A percentile compares a stretch with the other conserved stretches of the same genome.
Evolutionary conservation across 2,797 vertebrate genomes (phyloP).

Genomic region (Rhabdophis nuchalis): DNA sequence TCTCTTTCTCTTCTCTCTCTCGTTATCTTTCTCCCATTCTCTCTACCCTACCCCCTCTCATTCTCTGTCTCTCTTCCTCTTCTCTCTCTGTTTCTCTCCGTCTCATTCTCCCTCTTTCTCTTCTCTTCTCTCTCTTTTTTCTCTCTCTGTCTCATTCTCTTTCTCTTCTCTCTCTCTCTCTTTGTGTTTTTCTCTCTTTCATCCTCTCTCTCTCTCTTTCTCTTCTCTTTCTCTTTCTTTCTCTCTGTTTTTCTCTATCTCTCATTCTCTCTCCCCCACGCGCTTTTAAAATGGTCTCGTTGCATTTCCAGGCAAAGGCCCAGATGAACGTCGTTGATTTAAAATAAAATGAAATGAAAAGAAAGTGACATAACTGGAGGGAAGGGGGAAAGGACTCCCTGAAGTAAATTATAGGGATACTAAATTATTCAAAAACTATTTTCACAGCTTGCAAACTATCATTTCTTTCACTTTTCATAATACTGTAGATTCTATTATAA

Average conservation of each 20-base stretch:
- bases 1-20: background rate
- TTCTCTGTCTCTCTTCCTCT: no score
- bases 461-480: slow-evolving; percentile 10
- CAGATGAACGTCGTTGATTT: slow-evolving; percentile 14
- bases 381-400: background rate
- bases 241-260: background rate
- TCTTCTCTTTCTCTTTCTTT: background rate
- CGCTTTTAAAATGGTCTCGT: background rate
- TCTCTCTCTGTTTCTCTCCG: rapidly evolving
- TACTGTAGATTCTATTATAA: background rate
- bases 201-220: no score
- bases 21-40: background rate
- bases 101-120: no score
- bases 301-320: slow-evolving; percentile 5
- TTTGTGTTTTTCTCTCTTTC: no score
- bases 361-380: slow-evolving; percentile 5
- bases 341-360: slow-evolving; percentile 14
- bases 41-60: background rate
- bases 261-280: background rate
- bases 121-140: no score
- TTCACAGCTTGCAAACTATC: background rate
- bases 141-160: no score
- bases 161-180: no score
- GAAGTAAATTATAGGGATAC: slow-evolving; percentile 1
- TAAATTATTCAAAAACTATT: slow-evolving; percentile 26